Base-by-base conservation (phyloP, 2,113 vertebrate genomes). In the Himantopus leucocephalus region DNA sequence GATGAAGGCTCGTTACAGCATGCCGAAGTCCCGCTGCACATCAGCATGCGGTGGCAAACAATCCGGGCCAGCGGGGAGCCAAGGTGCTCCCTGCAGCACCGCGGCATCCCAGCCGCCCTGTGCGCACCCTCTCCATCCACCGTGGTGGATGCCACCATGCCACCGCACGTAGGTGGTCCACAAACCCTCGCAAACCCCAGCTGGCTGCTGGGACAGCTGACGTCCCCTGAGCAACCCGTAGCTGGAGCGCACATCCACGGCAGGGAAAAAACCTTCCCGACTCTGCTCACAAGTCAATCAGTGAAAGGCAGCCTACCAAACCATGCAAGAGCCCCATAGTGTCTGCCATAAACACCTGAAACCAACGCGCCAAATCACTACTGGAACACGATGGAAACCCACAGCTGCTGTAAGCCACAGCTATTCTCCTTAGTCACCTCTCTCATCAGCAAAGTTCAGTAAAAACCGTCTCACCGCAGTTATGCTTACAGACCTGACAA, bases 61-160 rank as follows among this genome's bases (percentile, higher is more conserved):
- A 4, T 8, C 55, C 4, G 41, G 47, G 26, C 45, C 53, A 34
- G 78, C 12, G 0, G 34, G 64, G 23, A 66, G 67, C 41, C n/a
- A 6, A 50, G 62, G 43, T 52, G 63, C n/a, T 47, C 47, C 47
- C 47, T 47, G 47, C 47, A 47, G 47, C 47, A 47, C 20, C 19
- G 5, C 20, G 20, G 8, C 47, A 30, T 26, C 75, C 53, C 66
- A 15, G 30, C 32, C 8, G 2, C 43, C 6, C 2, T 4, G 9
- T 1, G 5, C 1, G 0, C 21, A 7, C 21, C 10, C 1, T 2
- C 6, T 27, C 75, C 4, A 10, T 37, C n/a, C 1, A 1, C 1
- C 3, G 1, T 26, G n/a, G 22, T 5, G 58, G 63, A n/a, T 0
- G 7, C 34, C 15, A 26, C 37, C 15, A 26, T 55, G 14, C n/a